Percentiles rank a stretch among this genome's conserved stretches.
Conservation (phyloP, 2,797 vertebrate species). For the Arnoldichthys spilopterus region DNA sequence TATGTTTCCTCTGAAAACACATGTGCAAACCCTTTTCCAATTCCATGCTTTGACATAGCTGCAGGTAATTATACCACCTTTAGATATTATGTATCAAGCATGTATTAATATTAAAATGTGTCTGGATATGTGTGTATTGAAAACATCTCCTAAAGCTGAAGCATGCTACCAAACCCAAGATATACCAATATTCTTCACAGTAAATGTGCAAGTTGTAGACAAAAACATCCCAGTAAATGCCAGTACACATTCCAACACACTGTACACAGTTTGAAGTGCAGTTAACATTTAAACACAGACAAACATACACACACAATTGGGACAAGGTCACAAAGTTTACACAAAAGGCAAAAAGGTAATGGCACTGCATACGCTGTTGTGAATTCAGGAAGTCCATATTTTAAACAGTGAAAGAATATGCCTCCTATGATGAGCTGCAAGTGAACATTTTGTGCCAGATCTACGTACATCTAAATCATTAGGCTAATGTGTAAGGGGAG, state of each 20-base stretch:
- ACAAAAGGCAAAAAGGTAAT: background rate
- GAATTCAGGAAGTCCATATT: background rate
- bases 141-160: too few relatives aligned
- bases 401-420: background rate
- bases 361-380: background rate
- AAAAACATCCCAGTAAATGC: background rate
- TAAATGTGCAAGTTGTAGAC: too few relatives aligned
- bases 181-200: too few relatives aligned
- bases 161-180: too few relatives aligned
- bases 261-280: background rate
- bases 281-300: background rate
- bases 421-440: background rate
- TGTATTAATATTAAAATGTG: too few relatives aligned
- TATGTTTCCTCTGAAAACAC: too few relatives aligned
- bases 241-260: background rate
- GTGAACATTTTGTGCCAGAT: conserved; percentile 3
- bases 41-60: too few relatives aligned
- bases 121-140: too few relatives aligned
- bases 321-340: background rate
- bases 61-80: too few relatives aligned
- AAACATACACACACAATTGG: background rate
- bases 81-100: too few relatives aligned
- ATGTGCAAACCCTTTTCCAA: too few relatives aligned
- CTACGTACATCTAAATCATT: background rate
- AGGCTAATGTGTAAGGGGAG: too few relatives aligned